Percentiles rank a stretch among this genome's conserved stretches.
Conservation (phyloP, 2,888 invertebrate species). For the Acronicta leporina region DNA sequence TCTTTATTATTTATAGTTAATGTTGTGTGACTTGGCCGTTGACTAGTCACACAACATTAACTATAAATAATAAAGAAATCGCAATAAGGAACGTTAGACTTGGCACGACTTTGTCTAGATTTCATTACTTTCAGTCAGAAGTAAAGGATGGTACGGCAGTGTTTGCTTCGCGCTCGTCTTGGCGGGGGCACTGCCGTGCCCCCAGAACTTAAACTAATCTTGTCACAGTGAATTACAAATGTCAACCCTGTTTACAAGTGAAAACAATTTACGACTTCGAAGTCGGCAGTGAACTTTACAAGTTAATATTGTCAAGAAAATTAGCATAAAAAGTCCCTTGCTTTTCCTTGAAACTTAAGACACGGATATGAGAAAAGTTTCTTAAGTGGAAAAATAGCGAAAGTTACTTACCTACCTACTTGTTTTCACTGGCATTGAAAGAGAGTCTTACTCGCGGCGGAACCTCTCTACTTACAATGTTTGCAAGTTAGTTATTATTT, state of each 20-base stretch:
- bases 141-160: no score
- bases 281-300: conserved; percentile 22
- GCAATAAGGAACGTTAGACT: no score
- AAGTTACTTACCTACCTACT: conserved; percentile 4
- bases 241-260: conserved; percentile 17
- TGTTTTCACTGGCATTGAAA: conserved; percentile 3
- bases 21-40: no score
- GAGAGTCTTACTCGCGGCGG: conserved; percentile 6
- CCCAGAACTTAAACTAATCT: background rate
- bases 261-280: conserved; percentile 31
- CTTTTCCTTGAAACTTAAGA: conserved; percentile 30
- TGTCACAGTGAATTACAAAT: conserved; percentile 2
- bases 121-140: no score
- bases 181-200: no score
- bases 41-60: no score
- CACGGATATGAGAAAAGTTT: conserved; percentile 46
- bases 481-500: background rate
- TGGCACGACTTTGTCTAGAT: no score
- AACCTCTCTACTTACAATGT: background rate
- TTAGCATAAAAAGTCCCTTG: conserved; percentile 34
- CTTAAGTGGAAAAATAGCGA: conserved; percentile 17
- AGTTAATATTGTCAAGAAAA: conserved; percentile 21
- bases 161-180: no score
- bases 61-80: no score
- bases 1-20: no score